Percentiles rank a stretch among this genome's conserved stretches.
Conservation (phyloP, 2,113 vertebrate species). For the Petroica traversi region DNA sequence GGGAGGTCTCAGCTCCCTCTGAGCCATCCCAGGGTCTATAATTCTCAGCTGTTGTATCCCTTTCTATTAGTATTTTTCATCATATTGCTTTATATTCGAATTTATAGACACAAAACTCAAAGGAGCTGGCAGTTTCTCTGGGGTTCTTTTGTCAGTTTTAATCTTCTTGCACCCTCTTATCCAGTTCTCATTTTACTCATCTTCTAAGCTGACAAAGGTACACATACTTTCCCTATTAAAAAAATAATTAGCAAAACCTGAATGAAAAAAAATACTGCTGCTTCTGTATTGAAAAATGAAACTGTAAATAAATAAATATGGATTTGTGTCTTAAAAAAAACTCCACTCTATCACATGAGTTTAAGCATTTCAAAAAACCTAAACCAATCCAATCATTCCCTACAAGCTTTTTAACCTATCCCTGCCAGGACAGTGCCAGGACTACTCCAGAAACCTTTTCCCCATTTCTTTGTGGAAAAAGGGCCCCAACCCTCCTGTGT, state of each 20-base stretch:
- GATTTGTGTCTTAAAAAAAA: not conserved
- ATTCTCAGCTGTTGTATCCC: not conserved
- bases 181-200: not conserved
- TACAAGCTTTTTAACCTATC: not conserved
- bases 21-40: not conserved
- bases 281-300: not conserved
- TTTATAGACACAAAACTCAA: not conserved
- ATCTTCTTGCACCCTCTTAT: not conserved
- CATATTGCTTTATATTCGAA: not conserved
- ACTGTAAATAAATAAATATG: not conserved
- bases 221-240: not conserved
- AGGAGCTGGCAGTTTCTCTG: not conserved
- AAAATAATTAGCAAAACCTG: not conserved
- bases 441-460: not conserved
- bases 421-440: not conserved
- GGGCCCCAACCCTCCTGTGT: fast-evolving
- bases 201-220: not conserved
- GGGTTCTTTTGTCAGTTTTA: not conserved
- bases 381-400: not conserved
- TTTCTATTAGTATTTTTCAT: not conserved
- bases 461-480: not conserved
- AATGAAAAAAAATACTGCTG: not conserved
- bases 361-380: not conserved
- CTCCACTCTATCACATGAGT: not conserved
- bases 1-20: not conserved